Evolutionary conservation across 2,113 vertebrate genomes (phyloP), one percentile per base, ranked within the genome.

Genomic region (Pelecanus crispus): DNA sequence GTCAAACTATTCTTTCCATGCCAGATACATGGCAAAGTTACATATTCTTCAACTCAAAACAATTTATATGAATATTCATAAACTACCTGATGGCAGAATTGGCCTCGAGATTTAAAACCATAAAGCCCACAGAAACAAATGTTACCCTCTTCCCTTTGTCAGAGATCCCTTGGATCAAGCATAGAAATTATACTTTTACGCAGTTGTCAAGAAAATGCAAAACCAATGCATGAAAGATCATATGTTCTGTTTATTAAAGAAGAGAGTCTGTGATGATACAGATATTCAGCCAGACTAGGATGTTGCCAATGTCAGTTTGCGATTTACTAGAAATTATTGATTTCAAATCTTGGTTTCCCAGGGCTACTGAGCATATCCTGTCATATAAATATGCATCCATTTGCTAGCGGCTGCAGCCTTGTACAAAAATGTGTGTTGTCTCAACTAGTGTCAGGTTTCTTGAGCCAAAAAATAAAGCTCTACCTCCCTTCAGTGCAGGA

Each of bases 281-380:
- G 94, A 94, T 67, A 94, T 87, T 96, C 97, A 92, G 92, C 82
- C 94, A 95, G 95, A 79, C 92, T 91, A 92, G 53, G 75, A 85
- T 85, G 91, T 67, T 97, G 94, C 94, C 96, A 97, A 81, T 85
- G 88, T 95, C 96, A 95, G 96, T 90, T 94, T 92, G 96, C 25
- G 61, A 98, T 97, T 97, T 97, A 97, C 97, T 96, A 97, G 93
- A 81, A 91, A 97, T 97, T 97, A 97, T 95, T 97, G 98, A 98
- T 97, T 98, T 97, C 91, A 95, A 89, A 62, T 94, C 97, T 95
- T 96, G 97, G 96, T 98, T 98, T 98, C 96, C 95, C 85, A 92
- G 95, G 96, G 95, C 96, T 97, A 94, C 83, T 92, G n/a, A 97
- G 96, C 92, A 81, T 90, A 95, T 93, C 90, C 92, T 95, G 83